phyloP scores from a whole-genome alignment of 2,113 vertebrate species.

The Coptodon rendalli region DNA sequence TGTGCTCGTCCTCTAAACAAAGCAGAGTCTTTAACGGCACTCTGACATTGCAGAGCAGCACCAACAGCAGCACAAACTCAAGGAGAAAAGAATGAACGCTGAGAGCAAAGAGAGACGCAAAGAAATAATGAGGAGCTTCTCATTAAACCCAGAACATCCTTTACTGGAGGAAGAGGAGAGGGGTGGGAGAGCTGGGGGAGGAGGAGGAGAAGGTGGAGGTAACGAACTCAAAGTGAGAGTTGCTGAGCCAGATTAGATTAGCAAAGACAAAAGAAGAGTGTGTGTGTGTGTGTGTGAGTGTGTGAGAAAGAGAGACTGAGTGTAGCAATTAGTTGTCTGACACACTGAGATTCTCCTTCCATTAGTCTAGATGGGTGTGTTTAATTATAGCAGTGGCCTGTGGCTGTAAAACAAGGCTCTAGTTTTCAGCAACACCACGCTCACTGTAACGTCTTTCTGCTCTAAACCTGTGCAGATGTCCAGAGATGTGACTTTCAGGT shows the following conservation, averaged over 20 bases:
- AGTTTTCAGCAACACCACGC: background rate
- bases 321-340: constrained; percentile 43
- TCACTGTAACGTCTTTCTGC: background rate
- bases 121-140: constrained; percentile 34
- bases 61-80: background rate
- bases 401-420: constrained; percentile 25
- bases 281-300: background rate
- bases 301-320: background rate
- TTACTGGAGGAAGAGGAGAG: background rate
- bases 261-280: constrained; percentile 5
- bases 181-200: background rate
- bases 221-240: constrained; percentile 11
- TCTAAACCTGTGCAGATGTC: background rate
- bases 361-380: constrained; percentile 41
- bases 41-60: background rate
- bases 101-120: constrained; percentile 7
- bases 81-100: background rate
- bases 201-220: background rate
- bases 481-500: background rate
- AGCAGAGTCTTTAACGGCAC: background rate
- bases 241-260: constrained; percentile 30
- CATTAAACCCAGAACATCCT: constrained; percentile 35
- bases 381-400: constrained; percentile 38
- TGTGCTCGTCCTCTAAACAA: background rate
- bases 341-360: constrained; percentile 29